A percentile compares a stretch with the other conserved stretches of the same genome.
These are phyloP conservation scores for Diadophis punctatus DNA, from an alignment of 2,113 vertebrate genomes.

Conservation along the genomic window DNA sequence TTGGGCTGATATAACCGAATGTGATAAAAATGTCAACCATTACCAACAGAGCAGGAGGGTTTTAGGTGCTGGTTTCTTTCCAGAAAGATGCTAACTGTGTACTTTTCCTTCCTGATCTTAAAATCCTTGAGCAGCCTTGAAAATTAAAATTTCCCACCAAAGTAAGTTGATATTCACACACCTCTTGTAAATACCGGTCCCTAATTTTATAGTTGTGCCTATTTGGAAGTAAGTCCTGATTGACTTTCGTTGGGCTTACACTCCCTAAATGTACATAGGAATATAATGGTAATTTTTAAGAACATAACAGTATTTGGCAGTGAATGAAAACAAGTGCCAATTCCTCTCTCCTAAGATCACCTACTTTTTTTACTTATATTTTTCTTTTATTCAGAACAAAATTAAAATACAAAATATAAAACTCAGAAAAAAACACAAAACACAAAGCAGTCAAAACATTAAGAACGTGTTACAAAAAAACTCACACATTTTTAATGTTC, in stretches of 20 bases:
- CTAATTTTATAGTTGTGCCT: background rate
- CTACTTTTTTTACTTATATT: background rate
- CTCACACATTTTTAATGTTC: background rate
- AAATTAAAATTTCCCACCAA: background rate
- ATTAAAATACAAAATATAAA: background rate
- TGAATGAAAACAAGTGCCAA: background rate
- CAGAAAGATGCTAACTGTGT: background rate
- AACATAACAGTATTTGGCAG: fast-evolving
- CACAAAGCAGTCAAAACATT: background rate
- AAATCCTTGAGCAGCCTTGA: background rate
- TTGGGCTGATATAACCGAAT: background rate
- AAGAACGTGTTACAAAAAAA: background rate
- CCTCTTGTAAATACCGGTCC: too few species aligned
- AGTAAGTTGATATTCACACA: background rate
- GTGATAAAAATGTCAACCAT: background rate
- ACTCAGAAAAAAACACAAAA: background rate
- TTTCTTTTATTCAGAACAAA: background rate
- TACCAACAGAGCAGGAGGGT: background rate
- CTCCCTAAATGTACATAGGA: background rate
- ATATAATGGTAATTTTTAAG: background rate
- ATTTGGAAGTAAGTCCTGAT: background rate
- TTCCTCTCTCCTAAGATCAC: fast-evolving
- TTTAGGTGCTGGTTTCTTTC: background rate
- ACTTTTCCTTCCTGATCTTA: background rate
- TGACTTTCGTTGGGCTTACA: background rate